Evolutionary conservation across 2,113 vertebrate genomes (phyloP).

Genomic region (Sceloporus undulatus): DNA sequence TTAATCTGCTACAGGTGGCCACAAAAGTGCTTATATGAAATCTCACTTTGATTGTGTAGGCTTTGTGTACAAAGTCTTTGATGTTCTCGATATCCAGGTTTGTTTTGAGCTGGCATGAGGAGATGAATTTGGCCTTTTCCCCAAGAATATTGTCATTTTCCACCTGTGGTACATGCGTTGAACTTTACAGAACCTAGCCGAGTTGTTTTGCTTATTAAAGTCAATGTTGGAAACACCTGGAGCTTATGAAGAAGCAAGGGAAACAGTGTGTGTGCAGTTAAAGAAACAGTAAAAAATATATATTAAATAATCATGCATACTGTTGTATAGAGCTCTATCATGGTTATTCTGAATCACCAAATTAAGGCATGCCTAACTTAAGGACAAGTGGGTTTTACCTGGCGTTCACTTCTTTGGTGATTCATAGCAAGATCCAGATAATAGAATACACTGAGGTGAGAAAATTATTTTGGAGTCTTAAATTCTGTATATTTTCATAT

Average conservation of each 20-base stretch:
- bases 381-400: neutral
- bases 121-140: neutral
- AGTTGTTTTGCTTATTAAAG: neutral
- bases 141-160: neutral
- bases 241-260: neutral
- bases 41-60: neutral
- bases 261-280: neutral
- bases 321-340: neutral
- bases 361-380: neutral
- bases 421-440: neutral
- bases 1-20: neutral
- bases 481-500: conserved; percentile 4
- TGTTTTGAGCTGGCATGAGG: neutral
- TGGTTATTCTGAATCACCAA: neutral
- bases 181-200: neutral
- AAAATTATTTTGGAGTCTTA: neutral
- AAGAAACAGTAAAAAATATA: neutral
- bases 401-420: neutral
- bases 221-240: neutral
- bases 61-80: neutral
- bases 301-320: neutral
- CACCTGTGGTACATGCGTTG: neutral
- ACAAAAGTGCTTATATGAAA: neutral
- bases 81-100: neutral
- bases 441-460: neutral